These are phyloP conservation scores for Rhagoletis pomonella DNA, from an alignment of 1,140 invertebrate genomes.

Conservation along the genomic window DNA sequence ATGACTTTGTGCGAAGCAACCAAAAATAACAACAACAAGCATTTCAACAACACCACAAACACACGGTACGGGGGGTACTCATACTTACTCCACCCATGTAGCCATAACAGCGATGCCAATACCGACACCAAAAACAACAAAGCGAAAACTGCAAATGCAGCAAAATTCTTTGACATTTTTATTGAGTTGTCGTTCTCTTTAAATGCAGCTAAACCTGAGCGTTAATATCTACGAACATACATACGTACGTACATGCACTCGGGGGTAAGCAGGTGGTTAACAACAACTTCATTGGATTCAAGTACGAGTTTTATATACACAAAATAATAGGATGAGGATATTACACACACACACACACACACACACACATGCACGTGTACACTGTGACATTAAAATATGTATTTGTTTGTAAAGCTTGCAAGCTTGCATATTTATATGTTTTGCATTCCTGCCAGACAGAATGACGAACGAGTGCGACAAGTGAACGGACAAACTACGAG, in stretches of 20 bases:
- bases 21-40: conserved; percentile 35
- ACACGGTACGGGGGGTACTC: background rate
- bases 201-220: conserved; percentile 40
- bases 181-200: conserved; percentile 44
- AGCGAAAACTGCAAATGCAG: conserved; percentile 29
- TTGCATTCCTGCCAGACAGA: conserved; percentile 45
- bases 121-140: background rate
- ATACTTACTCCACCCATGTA: background rate
- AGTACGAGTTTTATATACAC: conserved; percentile 27
- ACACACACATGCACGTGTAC: background rate
- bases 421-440: conserved; percentile 51
- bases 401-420: conserved; percentile 24
- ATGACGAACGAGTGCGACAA: conserved; percentile 50
- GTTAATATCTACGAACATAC: background rate
- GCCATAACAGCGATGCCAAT: background rate
- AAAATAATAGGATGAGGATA: background rate
- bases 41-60: background rate
- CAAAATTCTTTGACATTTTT: conserved; percentile 51
- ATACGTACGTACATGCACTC: background rate
- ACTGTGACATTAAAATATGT: conserved; percentile 16
- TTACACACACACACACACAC: background rate
- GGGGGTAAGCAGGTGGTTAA: conserved; percentile 46
- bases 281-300: conserved; percentile 28
- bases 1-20: conserved; percentile 42
- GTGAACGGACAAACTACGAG: background rate